A percentile compares a stretch with the other conserved stretches of the same genome.
These are phyloP conservation scores for Otolemur garnettii DNA, from an alignment of 2,113 vertebrate genomes.

Conservation along the genomic window DNA sequence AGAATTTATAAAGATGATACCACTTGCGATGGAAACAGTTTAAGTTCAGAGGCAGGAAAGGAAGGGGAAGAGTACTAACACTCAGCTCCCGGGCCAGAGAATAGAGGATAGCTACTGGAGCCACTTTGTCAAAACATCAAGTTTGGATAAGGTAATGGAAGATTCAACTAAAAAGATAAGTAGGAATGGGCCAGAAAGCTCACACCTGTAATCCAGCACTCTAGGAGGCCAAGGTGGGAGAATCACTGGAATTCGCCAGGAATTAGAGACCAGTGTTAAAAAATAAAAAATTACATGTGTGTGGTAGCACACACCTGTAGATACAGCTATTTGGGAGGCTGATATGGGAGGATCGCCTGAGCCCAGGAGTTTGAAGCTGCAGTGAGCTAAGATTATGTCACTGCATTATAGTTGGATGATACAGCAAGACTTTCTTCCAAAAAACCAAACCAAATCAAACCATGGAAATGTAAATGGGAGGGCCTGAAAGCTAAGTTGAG, in stretches of 20 bases:
- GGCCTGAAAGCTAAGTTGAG: not conserved
- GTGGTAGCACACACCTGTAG: too few species aligned
- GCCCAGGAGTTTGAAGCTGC: too few species aligned
- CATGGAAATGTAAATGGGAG: not conserved
- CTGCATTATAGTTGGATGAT: not conserved
- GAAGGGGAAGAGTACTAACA: not conserved
- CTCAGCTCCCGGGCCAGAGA: not conserved
- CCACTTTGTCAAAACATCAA: not conserved
- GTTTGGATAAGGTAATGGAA: not conserved
- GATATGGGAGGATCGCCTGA: too few species aligned
- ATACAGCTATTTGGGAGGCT: too few species aligned
- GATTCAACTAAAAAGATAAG: not conserved
- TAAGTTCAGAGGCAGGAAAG: not conserved
- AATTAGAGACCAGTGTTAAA: too few species aligned
- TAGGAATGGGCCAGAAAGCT: too few species aligned
- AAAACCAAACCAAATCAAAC: not conserved
- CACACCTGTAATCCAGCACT: too few species aligned
- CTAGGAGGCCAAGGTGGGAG: too few species aligned
- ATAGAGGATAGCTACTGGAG: not conserved
- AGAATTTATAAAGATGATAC: not conserved
- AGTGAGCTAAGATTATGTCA: too few species aligned
- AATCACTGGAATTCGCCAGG: too few species aligned
- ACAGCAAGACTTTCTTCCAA: not conserved
- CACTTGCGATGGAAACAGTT: not conserved
- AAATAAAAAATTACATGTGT: too few species aligned